A percentile compares a stretch with the other conserved stretches of the same genome.
Conservation (phyloP, 2,113 vertebrate species). For the Gila orcuttii region DNA sequence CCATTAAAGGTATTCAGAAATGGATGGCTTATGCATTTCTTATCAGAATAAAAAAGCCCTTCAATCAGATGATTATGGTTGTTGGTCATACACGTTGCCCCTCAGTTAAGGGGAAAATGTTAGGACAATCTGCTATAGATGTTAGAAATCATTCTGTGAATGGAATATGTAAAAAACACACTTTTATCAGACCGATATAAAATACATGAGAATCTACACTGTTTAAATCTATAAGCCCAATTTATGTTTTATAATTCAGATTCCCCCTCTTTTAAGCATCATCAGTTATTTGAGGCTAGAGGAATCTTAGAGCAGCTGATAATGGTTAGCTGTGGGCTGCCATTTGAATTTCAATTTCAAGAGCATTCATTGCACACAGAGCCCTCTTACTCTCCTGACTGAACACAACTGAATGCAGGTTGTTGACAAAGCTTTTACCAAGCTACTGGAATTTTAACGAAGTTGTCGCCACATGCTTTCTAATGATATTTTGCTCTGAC, state of each 20-base stretch:
- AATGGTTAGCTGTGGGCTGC: constrained; percentile 10
- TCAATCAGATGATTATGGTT: not conserved
- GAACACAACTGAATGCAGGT: constrained; percentile 21
- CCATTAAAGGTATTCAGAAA: constrained; percentile 12
- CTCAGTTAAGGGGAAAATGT: not conserved
- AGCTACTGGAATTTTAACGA: constrained; percentile 39
- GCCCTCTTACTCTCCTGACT: not conserved
- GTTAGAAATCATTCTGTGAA: not conserved
- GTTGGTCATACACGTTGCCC: not conserved
- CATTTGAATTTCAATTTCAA: constrained; percentile 41
- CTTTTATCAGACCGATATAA: not conserved
- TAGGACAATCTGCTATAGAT: not conserved
- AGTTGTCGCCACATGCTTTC: not conserved
- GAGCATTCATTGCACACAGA: constrained; percentile 33
- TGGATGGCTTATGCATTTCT: not conserved
- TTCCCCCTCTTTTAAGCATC: not conserved
- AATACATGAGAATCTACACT: not conserved
- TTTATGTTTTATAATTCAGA: not conserved
- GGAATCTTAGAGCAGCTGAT: constrained; percentile 18
- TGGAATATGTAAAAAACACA: not conserved
- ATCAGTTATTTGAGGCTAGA: not conserved
- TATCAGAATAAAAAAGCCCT: not conserved
- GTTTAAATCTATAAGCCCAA: not conserved
- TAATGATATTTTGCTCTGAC: constrained; percentile 9
- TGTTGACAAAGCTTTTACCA: constrained; percentile 24